Percentiles rank a stretch among this genome's conserved stretches.
These are phyloP conservation scores for Todiramphus saurophagus DNA, from an alignment of 2,113 vertebrate genomes.

Conservation along the genomic window DNA sequence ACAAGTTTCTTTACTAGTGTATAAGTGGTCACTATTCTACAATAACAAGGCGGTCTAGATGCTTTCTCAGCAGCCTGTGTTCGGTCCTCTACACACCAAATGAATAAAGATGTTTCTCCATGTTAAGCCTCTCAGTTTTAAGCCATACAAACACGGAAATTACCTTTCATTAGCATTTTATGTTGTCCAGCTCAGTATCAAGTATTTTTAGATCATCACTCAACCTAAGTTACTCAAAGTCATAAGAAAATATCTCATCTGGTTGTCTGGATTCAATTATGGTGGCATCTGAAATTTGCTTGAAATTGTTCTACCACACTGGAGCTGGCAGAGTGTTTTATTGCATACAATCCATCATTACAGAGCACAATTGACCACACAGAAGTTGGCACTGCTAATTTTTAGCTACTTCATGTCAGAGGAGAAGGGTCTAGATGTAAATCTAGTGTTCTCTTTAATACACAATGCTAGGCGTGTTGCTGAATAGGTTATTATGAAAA, in stretches of 20 bases:
- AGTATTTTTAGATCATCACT: background rate
- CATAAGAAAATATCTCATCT: background rate
- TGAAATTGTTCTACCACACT: background rate
- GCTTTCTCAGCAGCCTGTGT: background rate
- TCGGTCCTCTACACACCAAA: background rate
- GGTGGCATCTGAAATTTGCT: background rate
- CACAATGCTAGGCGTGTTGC: background rate
- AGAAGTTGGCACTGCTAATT: background rate
- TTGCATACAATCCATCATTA: background rate
- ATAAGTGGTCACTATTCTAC: background rate
- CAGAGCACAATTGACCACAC: background rate
- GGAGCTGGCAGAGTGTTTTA: background rate
- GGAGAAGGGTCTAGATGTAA: background rate
- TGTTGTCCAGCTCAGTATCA: background rate
- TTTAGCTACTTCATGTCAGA: background rate
- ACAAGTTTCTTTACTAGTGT: background rate
- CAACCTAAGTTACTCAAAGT: background rate
- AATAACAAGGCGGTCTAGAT: background rate
- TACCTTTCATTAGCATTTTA: background rate
- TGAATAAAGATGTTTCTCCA: background rate
- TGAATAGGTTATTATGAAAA: background rate
- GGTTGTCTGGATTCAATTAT: background rate
- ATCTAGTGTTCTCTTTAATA: background rate
- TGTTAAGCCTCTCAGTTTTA: background rate
- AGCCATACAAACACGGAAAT: background rate